Conservation (phyloP, 2,797 vertebrate species). For the Thaleichthys pacificus region DNA sequence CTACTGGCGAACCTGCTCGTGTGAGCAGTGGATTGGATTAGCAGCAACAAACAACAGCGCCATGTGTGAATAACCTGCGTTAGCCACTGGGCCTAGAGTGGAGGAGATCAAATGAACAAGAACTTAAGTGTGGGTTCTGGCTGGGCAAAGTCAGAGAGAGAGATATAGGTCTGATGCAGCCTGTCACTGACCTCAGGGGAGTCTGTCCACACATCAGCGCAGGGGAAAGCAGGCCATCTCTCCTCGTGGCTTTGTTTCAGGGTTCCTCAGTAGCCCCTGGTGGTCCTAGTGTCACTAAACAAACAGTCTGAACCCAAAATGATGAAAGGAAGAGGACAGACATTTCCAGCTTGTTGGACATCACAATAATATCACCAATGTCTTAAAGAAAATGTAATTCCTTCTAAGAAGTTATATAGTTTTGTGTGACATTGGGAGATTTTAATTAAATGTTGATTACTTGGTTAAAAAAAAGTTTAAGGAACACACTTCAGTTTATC, state of each 20-base stretch:
- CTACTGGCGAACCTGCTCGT: constrained; percentile 77
- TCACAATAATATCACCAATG: background rate
- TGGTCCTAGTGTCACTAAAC: constrained; percentile 36
- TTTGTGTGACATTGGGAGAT: background rate
- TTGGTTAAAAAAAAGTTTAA: no score
- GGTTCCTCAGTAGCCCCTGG: background rate
- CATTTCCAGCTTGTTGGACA: no score
- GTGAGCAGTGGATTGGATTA: constrained; percentile 72
- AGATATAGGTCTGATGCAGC: constrained; percentile 41
- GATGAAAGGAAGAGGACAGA: background rate
- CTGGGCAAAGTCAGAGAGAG: constrained; percentile 58
- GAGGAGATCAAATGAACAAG: background rate
- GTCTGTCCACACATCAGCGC: constrained; percentile 60
- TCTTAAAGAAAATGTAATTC: background rate
- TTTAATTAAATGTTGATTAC: background rate
- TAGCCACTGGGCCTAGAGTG: constrained; percentile 54
- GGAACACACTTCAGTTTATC: constrained; percentile 50
- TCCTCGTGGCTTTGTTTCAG: constrained; percentile 51
- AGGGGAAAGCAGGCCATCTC: constrained; percentile 52
- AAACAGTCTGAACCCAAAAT: constrained; percentile 2
- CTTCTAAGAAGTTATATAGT: background rate
- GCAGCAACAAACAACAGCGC: constrained; percentile 63
- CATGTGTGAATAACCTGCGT: constrained; percentile 68
- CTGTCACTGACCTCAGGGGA: constrained; percentile 58
- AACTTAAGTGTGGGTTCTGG: background rate